Evolutionary conservation across 2,888 invertebrate species (phyloP).

Genomic region (Mamestra brassicae): DNA sequence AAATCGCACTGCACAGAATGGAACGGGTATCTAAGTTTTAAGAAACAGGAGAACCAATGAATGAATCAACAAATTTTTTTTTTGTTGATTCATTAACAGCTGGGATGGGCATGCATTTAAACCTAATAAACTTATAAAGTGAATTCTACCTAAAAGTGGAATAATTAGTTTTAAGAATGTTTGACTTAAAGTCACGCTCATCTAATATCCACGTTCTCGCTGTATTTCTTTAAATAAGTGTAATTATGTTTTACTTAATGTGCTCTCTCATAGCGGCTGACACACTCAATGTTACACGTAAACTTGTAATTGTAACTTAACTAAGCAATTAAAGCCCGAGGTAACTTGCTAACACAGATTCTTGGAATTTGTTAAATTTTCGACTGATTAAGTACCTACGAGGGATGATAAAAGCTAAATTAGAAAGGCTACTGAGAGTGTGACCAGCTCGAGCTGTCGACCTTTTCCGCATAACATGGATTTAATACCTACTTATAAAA

Average conservation of each 20-base stretch:
- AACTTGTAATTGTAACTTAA: constrained; percentile 66
- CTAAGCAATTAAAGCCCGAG: constrained; percentile 67
- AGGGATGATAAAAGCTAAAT: constrained; percentile 66
- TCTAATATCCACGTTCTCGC: constrained; percentile 66
- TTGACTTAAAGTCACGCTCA: constrained; percentile 62
- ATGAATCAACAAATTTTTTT: not conserved
- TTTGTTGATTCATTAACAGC: not conserved
- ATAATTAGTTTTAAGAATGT: not conserved
- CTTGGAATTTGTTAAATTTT: constrained; percentile 68
- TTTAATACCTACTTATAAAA: not conserved
- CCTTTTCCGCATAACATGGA: not conserved
- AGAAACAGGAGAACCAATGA: too few species aligned
- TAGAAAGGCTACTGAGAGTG: constrained; percentile 56
- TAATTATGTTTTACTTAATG: constrained; percentile 64
- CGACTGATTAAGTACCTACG: constrained; percentile 58
- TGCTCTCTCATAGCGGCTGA: constrained; percentile 65
- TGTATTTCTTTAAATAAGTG: constrained; percentile 61
- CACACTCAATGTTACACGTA: constrained; percentile 59
- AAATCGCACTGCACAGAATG: too few species aligned
- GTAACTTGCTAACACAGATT: constrained; percentile 47
- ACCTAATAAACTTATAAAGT: not conserved
- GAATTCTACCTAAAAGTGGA: constrained; percentile 9
- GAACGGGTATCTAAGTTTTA: too few species aligned
- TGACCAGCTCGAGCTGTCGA: constrained; percentile 35
- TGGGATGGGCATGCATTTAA: too few species aligned